Conservation (phyloP, 2,888 invertebrate species). For the Thereva nobilitata region DNA sequence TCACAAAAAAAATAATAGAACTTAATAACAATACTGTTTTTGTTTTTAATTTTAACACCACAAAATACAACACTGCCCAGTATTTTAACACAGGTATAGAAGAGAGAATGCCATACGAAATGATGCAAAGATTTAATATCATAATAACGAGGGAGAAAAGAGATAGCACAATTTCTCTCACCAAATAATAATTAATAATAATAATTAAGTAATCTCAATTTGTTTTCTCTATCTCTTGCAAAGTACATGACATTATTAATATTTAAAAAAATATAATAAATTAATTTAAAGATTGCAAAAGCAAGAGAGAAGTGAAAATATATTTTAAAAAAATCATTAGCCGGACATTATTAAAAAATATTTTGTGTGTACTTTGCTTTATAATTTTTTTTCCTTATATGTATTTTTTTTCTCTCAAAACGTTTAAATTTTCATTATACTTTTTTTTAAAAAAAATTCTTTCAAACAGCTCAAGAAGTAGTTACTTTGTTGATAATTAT, state of each 20-base stretch:
- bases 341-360: constrained; percentile 22
- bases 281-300: constrained; percentile 20
- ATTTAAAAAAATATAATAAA: constrained; percentile 3
- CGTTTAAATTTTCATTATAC: background rate
- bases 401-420: constrained; percentile 4
- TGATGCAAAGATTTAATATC: constrained; percentile 35
- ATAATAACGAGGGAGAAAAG: constrained; percentile 31
- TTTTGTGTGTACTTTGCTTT: constrained; percentile 8
- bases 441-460: background rate
- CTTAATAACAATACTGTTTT: too few relatives aligned
- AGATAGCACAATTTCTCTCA: constrained; percentile 16
- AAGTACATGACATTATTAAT: constrained; percentile 18
- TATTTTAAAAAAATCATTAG: constrained; percentile 17
- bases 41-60: constrained; percentile 16
- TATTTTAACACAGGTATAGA: constrained; percentile 26
- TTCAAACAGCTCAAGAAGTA: background rate
- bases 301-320: constrained; percentile 25
- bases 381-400: constrained; percentile 19
- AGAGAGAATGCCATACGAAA: constrained; percentile 39
- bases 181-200: background rate
- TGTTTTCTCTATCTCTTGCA: constrained; percentile 20
- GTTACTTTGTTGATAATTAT: constrained; percentile 23
- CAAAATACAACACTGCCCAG: constrained; percentile 22
- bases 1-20: too few relatives aligned
- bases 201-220: background rate